phyloP scores from a whole-genome alignment of 2,113 vertebrate genomes.

The Dipodomys stephensi region DNA sequence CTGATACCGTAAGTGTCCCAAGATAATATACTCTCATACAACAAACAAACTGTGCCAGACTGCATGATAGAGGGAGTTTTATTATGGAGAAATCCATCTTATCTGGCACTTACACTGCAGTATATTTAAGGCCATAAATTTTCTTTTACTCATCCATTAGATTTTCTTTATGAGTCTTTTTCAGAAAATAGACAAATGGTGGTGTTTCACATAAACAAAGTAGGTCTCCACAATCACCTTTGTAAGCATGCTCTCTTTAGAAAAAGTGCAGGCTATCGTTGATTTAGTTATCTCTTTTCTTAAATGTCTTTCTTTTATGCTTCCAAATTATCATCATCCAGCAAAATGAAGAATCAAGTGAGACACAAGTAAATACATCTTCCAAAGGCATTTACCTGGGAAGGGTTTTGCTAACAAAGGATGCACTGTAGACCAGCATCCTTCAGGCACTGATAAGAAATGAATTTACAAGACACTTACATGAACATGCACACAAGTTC shows the following conservation, averaged over 20 bases:
- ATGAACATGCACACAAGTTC: not conserved
- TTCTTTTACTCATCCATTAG: constrained; percentile 5
- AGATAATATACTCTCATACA: constrained; percentile 34
- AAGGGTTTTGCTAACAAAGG: constrained; percentile 21
- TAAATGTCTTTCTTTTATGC: constrained; percentile 29
- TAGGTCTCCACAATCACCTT: not conserved
- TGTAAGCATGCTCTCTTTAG: not conserved
- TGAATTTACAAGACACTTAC: not conserved
- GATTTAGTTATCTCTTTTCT: not conserved
- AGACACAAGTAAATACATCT: not conserved
- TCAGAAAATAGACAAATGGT: not conserved
- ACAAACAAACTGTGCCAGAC: not conserved
- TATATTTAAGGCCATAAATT: not conserved
- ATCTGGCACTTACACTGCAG: not conserved
- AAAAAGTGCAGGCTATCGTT: not conserved
- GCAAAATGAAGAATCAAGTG: not conserved
- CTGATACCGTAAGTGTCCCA: not conserved
- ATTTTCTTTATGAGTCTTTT: constrained; percentile 17
- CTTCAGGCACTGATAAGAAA: not conserved
- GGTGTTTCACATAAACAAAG: constrained; percentile 5
- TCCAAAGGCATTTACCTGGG: not conserved
- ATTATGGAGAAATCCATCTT: constrained; percentile 31
- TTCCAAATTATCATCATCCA: not conserved
- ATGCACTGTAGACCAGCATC: not conserved
- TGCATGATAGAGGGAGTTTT: not conserved